A percentile compares a stretch with the other conserved stretches of the same genome.
Evolutionary conservation across 1,140 invertebrate species (phyloP).

Genomic region (Hylyphantes graminicola): DNA sequence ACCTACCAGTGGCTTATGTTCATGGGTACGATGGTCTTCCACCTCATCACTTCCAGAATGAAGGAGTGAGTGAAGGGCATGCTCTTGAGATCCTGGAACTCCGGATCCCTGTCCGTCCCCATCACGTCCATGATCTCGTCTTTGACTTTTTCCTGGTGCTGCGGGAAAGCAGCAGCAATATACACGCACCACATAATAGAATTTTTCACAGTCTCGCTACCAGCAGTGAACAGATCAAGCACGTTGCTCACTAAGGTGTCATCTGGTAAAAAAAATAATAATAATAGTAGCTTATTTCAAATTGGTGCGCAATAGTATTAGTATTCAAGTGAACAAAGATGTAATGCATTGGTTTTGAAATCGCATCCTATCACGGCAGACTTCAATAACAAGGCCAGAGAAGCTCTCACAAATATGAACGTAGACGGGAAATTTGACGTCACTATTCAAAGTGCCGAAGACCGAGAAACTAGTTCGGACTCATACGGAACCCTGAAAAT

Average conservation of each 20-base stretch:
- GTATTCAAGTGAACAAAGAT: too few species aligned
- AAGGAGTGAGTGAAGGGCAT: constrained; percentile 38
- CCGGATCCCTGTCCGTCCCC: constrained; percentile 63
- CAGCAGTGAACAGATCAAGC: constrained; percentile 63
- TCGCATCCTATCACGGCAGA: too few species aligned
- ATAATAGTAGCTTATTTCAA: too few species aligned
- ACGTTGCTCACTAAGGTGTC: constrained; percentile 47
- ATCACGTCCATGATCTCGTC: constrained; percentile 75
- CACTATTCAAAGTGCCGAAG: too few species aligned
- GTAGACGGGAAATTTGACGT: too few species aligned
- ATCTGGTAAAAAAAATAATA: too few species aligned
- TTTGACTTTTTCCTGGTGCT: constrained; percentile 65
- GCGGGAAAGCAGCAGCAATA: constrained; percentile 66
- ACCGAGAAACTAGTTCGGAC: too few species aligned
- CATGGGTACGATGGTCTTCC: constrained; percentile 19
- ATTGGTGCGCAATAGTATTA: too few species aligned
- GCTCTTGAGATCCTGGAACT: constrained; percentile 41
- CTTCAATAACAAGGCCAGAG: too few species aligned
- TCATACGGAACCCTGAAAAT: too few species aligned
- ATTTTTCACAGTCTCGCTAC: constrained; percentile 66
- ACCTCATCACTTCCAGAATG: constrained; percentile 20
- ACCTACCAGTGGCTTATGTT: constrained; percentile 21
- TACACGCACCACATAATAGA: constrained; percentile 67
- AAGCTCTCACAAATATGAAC: too few species aligned
- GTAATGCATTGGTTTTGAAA: too few species aligned